Evolutionary conservation across 2,888 invertebrate genomes (phyloP).

Genomic region (Polymixis lichenea): DNA sequence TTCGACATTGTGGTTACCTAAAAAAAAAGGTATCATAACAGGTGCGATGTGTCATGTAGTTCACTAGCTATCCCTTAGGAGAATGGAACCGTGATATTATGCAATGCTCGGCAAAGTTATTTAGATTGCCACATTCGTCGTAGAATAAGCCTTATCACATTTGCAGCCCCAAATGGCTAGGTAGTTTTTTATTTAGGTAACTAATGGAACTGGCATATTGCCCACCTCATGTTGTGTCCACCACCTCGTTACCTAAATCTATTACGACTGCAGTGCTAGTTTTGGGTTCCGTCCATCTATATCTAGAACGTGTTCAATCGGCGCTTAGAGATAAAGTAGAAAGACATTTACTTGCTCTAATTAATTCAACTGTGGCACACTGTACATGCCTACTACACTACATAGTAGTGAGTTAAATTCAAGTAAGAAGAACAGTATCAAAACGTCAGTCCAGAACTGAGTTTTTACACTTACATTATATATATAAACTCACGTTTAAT

Average conservation of each 20-base stretch:
- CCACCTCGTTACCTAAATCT: constrained; percentile 50
- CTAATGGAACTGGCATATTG: constrained; percentile 39
- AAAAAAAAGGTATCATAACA: not conserved
- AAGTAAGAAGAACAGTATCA: too few relatives aligned
- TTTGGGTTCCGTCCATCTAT: constrained; percentile 3
- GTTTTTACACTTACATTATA: too few relatives aligned
- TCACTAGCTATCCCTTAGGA: not conserved
- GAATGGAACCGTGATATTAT: too few relatives aligned
- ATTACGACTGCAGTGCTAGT: constrained; percentile 40
- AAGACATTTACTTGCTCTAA: not conserved
- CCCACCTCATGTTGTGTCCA: constrained; percentile 49
- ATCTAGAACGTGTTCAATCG: constrained; percentile 3
- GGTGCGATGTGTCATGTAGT: not conserved
- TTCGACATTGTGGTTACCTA: too few relatives aligned
- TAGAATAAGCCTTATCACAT: not conserved
- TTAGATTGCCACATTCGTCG: not conserved
- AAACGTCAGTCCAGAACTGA: too few relatives aligned
- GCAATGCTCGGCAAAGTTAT: not conserved
- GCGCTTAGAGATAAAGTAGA: not conserved
- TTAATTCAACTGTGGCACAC: not conserved
- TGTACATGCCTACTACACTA: not conserved
- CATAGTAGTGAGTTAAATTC: too few relatives aligned
- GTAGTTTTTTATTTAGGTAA: constrained; percentile 26
- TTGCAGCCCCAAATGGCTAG: constrained; percentile 6
- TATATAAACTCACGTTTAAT: too few relatives aligned